Base-by-base conservation (phyloP, 2,113 vertebrate genomes). In the Lamprologus lemairii region DNA sequence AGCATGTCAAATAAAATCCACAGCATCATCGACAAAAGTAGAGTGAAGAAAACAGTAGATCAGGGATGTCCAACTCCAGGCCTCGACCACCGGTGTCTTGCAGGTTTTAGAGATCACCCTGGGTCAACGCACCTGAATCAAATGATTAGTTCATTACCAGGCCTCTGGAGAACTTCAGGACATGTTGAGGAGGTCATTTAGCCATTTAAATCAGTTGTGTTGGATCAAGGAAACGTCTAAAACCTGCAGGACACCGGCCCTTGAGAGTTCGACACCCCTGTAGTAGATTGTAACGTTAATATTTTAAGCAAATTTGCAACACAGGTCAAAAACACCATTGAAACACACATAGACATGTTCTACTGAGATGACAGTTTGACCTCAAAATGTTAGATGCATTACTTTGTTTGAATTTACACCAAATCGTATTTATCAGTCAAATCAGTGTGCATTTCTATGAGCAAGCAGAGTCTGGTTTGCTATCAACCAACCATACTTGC, bases 91-190 rank as follows among this genome's bases (percentile, higher is more conserved):
- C 2, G 3, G 16, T 10, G 14, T 33, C 1, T 3, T 10, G 57
- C 57, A 33, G 5, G 57, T 10, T 33, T 60, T 33, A 60, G 28
- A 33, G 0, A 0, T 60, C 57, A 60, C 57, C 9, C 57, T 33
- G 5, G 28, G 28, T 60, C 57, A 60, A 7, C 1, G 0, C 28
- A 33, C 57, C 28, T 7, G 28, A 60, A 33, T 60, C 16, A 60
- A 33, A 33, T 60, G 2, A 33, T 33, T 19, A 60, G 16, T 60
- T 4, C 9, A 19, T 60, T 10, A 33, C 57, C 57, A 60, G 5
- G 16, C 28, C 28, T 60, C 58, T 60, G 58, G 0, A 33, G 28
- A 60, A 60, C 57, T 60, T 3, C 16, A 3, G 6, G 28, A 60
- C 16, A 60, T 19, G 3, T 33, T 19, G 58, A 33, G 28, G 16